These are phyloP conservation scores for Ceryle rudis DNA, from an alignment of 2,797 vertebrate genomes.

Conservation along the genomic window DNA sequence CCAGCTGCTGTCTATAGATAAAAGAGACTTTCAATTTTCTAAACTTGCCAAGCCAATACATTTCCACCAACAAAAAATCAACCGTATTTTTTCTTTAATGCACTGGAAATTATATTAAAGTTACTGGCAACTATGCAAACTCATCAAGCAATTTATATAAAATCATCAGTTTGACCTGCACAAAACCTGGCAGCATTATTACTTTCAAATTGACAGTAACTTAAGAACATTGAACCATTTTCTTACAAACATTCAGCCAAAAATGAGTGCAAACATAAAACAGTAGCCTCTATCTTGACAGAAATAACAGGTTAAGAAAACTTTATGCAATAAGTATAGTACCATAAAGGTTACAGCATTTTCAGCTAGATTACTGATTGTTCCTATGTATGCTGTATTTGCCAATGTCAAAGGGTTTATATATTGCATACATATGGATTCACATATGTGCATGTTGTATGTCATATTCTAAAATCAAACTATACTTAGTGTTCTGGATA, in stretches of 20 bases:
- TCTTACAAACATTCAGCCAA: background rate
- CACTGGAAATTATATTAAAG: background rate
- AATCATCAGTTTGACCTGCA: background rate
- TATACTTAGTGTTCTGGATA: background rate
- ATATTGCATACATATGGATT: background rate
- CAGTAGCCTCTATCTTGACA: background rate
- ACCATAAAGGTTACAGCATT: background rate
- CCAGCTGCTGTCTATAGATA: conserved; percentile 26
- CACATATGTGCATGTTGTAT: background rate
- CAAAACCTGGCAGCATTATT: background rate
- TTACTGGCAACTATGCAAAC: background rate
- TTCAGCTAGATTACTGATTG: background rate
- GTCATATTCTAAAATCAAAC: background rate
- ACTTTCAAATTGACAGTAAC: background rate
- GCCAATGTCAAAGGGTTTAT: background rate
- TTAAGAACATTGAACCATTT: background rate
- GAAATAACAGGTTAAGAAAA: conserved; percentile 20
- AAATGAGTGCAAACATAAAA: background rate
- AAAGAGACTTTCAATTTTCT: background rate
- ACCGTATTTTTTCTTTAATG: background rate
- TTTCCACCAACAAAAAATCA: background rate
- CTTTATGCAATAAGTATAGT: background rate
- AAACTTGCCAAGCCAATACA: background rate
- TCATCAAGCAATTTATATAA: background rate
- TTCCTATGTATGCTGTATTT: background rate